These are phyloP conservation scores for Alaudala cheleensis DNA, from an alignment of 2,113 vertebrate species.

Conservation along the genomic window DNA sequence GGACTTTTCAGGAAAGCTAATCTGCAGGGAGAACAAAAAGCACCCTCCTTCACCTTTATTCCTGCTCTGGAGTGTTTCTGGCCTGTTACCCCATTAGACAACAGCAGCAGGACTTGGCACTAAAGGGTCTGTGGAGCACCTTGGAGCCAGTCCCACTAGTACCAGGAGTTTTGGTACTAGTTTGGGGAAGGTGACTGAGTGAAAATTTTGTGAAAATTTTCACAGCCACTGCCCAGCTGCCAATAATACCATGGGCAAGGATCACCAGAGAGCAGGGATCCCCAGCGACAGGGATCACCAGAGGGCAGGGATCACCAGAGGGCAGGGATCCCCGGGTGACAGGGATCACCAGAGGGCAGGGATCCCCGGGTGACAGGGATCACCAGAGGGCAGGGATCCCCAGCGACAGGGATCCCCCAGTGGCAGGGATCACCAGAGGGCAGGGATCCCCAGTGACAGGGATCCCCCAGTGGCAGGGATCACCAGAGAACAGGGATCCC, in stretches of 20 bases:
- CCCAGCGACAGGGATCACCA: neutral
- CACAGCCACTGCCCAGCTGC: accelerated
- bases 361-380: neutral
- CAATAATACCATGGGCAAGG: accelerated
- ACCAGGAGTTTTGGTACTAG: neutral
- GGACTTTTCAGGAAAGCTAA: neutral
- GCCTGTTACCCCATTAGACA: neutral
- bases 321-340: neutral
- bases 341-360: neutral
- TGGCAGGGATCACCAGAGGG: neutral
- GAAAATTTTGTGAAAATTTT: too few species aligned
- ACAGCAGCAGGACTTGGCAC: neutral
- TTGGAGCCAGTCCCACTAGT: accelerated
- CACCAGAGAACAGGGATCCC: neutral
- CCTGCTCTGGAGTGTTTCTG: neutral
- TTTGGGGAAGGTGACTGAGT: too few species aligned
- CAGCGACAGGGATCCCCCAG: neutral
- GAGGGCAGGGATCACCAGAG: neutral
- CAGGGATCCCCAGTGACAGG: neutral
- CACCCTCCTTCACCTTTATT: neutral
- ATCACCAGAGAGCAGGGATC: neutral
- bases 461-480: neutral
- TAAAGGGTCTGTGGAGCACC: neutral
- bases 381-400: neutral
- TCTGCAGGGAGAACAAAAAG: neutral